Base-by-base conservation (phyloP, 2,113 vertebrate genomes). In the Phycodurus eques region DNA sequence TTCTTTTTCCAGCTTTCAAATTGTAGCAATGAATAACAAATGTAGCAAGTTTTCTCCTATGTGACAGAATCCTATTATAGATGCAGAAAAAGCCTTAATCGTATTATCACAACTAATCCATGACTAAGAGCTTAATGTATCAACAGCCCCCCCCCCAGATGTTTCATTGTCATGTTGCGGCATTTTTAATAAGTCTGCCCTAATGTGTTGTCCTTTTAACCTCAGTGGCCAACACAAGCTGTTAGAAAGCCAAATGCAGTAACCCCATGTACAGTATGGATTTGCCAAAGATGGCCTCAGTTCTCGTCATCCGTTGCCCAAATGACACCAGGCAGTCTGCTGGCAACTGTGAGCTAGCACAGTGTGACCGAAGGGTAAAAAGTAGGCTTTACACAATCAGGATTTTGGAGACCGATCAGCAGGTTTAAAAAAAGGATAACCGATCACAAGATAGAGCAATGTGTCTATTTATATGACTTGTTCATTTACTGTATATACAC, bases 141-240 rank as follows among this genome's bases (percentile, higher is more conserved):
- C 73, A 54, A 35, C 74, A 47, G 44, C 73, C 66, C 19, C 42
- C 7, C 19, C 15, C 15, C 49, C 17, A 51, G 46, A 57, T 20
- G 43, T 72, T 69, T 73, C 0, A 61, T 64, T 56, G 70, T 71
- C 46, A 68, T 74, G 63, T 69, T 63, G 75, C 46, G 69, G 19
- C 64, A 76, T 74, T 80, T 87, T 85, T 83, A 85, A 86, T 83
- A 83, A 78, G 76, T 83, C 78, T 54, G 53, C 53, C 65, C 79
- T 78, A 82, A 88, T 80, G 73, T 81, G 80, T 51, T 88, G 80
- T 82, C 84, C 88, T 88, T 11, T 89, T 81, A 84, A 77, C 80
- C 77, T 72, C 73, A 60, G 79, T 72, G 79, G 76, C 77, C 81
- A 88, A 85, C 75, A 75, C 79, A 77, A 84, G 81, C 74, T 63